A percentile compares a stretch with the other conserved stretches of the same genome.
Conservation (phyloP, 2,797 vertebrate species). For the Gobio occitaniae region DNA sequence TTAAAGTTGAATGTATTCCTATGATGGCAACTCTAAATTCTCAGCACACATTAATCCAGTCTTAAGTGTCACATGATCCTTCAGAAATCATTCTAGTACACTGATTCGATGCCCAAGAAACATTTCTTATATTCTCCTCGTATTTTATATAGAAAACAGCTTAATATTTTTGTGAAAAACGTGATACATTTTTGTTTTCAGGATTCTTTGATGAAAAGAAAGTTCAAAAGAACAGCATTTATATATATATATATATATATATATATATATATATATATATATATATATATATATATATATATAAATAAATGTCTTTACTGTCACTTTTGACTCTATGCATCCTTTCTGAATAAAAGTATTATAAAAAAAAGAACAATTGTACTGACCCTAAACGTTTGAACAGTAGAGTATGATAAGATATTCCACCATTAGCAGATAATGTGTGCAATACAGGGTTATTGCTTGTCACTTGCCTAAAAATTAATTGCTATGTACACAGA, state of each 20-base stretch:
- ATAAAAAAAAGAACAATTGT: background rate
- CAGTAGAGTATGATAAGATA: background rate
- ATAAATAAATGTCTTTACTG: background rate
- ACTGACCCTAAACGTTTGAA: background rate
- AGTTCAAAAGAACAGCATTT: background rate
- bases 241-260: background rate
- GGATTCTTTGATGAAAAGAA: background rate
- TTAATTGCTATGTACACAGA: background rate
- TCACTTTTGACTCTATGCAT: background rate
- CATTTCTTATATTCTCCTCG: background rate
- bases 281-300: background rate
- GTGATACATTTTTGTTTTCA: background rate
- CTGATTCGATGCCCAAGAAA: background rate
- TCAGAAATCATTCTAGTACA: background rate
- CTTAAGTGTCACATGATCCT: background rate
- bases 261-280: background rate
- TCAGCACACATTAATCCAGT: too few species aligned
- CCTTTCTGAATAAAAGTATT: background rate
- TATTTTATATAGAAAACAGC: background rate
- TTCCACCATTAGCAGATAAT: background rate
- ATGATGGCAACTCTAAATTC: background rate
- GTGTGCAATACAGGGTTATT: background rate
- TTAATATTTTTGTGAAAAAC: background rate
- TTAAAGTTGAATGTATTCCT: background rate
- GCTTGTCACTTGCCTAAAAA: constrained; percentile 1